Evolutionary conservation across 2,113 vertebrate species (phyloP).

Genomic region (Acanthisitta chloris): DNA sequence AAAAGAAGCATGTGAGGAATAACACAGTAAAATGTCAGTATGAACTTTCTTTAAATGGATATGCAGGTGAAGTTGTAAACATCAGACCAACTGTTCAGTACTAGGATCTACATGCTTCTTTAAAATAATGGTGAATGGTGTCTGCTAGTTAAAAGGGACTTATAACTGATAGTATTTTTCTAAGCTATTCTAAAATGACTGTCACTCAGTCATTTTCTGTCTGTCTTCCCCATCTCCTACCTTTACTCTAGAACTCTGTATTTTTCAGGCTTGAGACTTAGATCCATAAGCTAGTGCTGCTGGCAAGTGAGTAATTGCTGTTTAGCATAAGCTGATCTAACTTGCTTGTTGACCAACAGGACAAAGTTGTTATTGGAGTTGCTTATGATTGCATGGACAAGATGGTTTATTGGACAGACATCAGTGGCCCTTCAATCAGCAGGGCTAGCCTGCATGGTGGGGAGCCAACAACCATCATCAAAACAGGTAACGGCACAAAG

Average conservation of each 20-base stretch:
- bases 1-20: background rate
- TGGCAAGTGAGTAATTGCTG: background rate
- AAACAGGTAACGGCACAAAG: constrained; percentile 74
- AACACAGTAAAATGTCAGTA: background rate
- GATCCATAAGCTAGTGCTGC: background rate
- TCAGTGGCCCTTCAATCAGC: constrained; percentile 87
- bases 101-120: background rate
- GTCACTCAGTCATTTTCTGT: background rate
- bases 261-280: background rate
- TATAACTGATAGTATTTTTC: background rate
- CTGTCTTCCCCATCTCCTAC: background rate
- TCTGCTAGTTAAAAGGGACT: background rate
- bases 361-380: constrained; percentile 88
- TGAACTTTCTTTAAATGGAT: background rate
- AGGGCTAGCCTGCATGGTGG: constrained; percentile 86
- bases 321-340: constrained; percentile 19
- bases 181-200: background rate
- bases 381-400: constrained; percentile 91
- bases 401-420: constrained; percentile 94
- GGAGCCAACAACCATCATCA: constrained; percentile 79
- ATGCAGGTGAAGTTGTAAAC: background rate
- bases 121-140: background rate
- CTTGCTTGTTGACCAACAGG: constrained; percentile 71
- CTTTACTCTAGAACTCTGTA: background rate
- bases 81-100: background rate